Evolutionary conservation across 2,888 invertebrate species (phyloP).

Genomic region (Thecophora atra): DNA sequence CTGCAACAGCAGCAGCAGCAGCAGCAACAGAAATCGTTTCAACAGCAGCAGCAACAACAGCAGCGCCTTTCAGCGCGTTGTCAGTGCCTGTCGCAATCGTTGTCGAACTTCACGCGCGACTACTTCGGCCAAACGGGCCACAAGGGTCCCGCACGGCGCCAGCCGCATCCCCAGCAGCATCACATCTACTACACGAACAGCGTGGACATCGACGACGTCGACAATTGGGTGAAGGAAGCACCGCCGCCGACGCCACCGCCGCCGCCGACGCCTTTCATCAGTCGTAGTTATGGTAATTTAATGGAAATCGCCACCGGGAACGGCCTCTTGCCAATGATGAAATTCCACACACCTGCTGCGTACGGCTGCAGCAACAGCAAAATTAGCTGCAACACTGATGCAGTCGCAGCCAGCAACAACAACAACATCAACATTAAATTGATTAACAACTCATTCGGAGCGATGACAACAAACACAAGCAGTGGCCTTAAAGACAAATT

Average conservation of each 20-base stretch:
- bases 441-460: slow-evolving; percentile 54
- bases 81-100: slow-evolving; percentile 65
- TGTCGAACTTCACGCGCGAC: slow-evolving; percentile 63
- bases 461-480: slow-evolving; percentile 57
- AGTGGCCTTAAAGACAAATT: slow-evolving; percentile 63
- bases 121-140: slow-evolving; percentile 49
- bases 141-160: slow-evolving; percentile 38
- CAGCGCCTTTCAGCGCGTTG: slow-evolving; percentile 55
- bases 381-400: background rate
- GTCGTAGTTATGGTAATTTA: slow-evolving; percentile 60
- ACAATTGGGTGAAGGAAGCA: slow-evolving; percentile 41
- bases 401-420: slow-evolving; percentile 41
- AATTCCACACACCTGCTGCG: slow-evolving; percentile 51
- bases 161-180: slow-evolving; percentile 42
- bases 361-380: slow-evolving; percentile 43
- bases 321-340: slow-evolving; percentile 58
- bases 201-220: slow-evolving; percentile 40
- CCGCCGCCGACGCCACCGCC: slow-evolving; percentile 34
- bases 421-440: slow-evolving; percentile 49
- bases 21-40: slow-evolving; percentile 50
- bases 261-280: slow-evolving; percentile 51
- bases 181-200: slow-evolving; percentile 44
- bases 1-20: slow-evolving; percentile 55
- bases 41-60: slow-evolving; percentile 40
- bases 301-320: slow-evolving; percentile 43